Base-by-base conservation (phyloP, 1,140 invertebrate species). In the Drosophila triauraria region DNA sequence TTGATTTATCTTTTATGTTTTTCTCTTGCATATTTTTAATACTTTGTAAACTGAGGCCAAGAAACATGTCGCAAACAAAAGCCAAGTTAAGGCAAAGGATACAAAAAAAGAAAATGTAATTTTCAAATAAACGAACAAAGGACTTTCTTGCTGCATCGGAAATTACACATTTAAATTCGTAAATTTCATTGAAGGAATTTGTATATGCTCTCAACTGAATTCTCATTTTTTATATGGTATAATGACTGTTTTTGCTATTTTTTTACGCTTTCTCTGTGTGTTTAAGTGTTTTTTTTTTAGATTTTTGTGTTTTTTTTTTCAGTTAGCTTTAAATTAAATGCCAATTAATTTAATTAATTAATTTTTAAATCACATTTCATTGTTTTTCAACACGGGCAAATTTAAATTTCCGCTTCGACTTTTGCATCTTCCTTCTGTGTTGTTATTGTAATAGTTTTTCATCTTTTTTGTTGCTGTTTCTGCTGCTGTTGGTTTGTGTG, bases 281-380 rank as follows among this genome's bases (percentile, higher is more conserved):
- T 42, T 48, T 67, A 40, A 72, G 61, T 23, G 17, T 42, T 48
- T 67, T 63, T 79, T 79, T 82, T 58, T 40, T 30, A 27, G 20
- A 20, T 80, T 62, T 72, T 79, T 65, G 46, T 60, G 65, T 38
- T 80, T 71, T 78, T 54, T 57, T 46, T 54, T 72, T 57, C 44
- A 44, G 62, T 70, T 70, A 70, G 67, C 60, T 84, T 87, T 90
- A 91, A 91, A 90, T 90, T 90, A 90, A 90, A 90, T 90, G 85
- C 85, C 85, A 90, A 90, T 90, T 90, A 90, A 85, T 90, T 90
- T 90, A 90, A 90, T 90, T 90, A 90, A 90, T 91, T 91, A 87
- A 91, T 91, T 91, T 91, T 91, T 91, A 91, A 91, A 91, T 91
- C 87, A 91, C 87, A 91, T 91, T 91, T 91, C 87, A 91, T 91